Percentiles rank a stretch among this genome's conserved stretches.
Conservation (phyloP, 53 echinoderm and acorn worm species). For the Apostichopus leukothele region DNA sequence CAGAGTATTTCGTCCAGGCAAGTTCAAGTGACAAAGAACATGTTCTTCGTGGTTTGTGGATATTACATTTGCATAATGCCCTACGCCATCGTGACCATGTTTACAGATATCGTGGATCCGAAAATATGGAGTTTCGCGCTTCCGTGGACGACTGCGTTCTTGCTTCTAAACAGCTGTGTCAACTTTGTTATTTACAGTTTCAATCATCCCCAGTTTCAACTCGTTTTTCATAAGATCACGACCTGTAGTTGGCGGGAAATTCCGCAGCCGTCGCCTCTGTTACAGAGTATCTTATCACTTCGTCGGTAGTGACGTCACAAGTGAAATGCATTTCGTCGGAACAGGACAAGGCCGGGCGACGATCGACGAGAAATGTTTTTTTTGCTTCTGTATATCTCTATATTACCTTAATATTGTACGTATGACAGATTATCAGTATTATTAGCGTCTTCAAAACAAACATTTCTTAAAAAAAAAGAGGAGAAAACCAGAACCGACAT, state of each 20-base stretch:
- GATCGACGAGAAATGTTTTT: no score
- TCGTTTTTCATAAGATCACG: constrained; percentile 16
- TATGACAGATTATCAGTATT: no score
- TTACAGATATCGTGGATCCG: not conserved
- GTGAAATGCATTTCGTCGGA: no score
- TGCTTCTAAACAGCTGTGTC: constrained; percentile 36
- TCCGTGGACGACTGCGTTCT: constrained; percentile 31
- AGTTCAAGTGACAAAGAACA: constrained; percentile 45
- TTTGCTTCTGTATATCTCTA: no score
- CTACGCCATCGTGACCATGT: constrained; percentile 9
- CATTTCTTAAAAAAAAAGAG: no score
- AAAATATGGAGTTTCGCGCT: not conserved
- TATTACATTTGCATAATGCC: constrained; percentile 40
- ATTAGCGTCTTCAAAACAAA: no score
- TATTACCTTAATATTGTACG: no score
- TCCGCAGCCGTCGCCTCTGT: constrained; percentile 15
- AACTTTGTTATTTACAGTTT: constrained; percentile 40
- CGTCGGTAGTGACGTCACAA: not conserved
- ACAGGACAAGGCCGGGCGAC: no score
- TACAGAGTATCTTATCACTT: constrained; percentile 20
- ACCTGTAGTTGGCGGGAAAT: constrained; percentile 11
- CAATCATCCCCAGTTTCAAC: constrained; percentile 44
- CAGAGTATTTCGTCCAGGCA: constrained; percentile 36
- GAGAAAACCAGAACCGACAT: no score
- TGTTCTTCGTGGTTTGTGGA: constrained; percentile 48